Base-by-base conservation (phyloP, 2,113 vertebrate species). In the Psilopsiagon aymara region DNA sequence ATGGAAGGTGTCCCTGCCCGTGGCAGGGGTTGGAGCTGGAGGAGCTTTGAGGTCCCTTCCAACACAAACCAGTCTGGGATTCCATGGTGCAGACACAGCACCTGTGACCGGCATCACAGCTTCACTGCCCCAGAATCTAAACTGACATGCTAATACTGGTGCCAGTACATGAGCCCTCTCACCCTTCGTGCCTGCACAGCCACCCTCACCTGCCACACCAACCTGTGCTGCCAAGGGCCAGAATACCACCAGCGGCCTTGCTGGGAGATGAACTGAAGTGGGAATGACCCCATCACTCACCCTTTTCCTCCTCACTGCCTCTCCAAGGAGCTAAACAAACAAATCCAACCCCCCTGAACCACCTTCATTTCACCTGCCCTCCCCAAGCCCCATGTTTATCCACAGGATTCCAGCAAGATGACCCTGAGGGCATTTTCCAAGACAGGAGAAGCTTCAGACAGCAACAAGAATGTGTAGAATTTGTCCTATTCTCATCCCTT, bases 381-480 rank as follows among this genome's bases (percentile, higher is more conserved):
- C 46, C 24, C 66, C 85, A 92, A 92, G 60, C 78, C 86, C 71
- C 6, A 1, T 89, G 80, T 93, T 92, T 88, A 96, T 94, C 86
- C 66, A 17, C 23, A 70, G 63, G 70, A 92, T 93, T 95, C 78
- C 86, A 93, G 75, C 74, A 93, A 63, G 51, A 79, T 81, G 68
- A 37, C 93, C 94, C 95, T 91, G 81, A 23, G 74, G 97, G 94
- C 33, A 1, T 96, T 94, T 97, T 95, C 62, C 94, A 96, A 94
- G 88, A 96, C 94, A 94, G 94, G 71, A 91, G 81, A 94, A 87
- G 47, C 49, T 94, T 93, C 93, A 95, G 93, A 96, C 96, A 84
- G 87, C 83, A 83, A 86, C 73, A 97, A 97, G 95, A 97, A 97
- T 96, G 96, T 74, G 51, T 73, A 96, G 96, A 97, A 97, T 97